Evolutionary conservation across 2,797 vertebrate genomes (phyloP), one percentile per base, ranked within the genome.

Genomic region (Pangasius mekongensis): DNA sequence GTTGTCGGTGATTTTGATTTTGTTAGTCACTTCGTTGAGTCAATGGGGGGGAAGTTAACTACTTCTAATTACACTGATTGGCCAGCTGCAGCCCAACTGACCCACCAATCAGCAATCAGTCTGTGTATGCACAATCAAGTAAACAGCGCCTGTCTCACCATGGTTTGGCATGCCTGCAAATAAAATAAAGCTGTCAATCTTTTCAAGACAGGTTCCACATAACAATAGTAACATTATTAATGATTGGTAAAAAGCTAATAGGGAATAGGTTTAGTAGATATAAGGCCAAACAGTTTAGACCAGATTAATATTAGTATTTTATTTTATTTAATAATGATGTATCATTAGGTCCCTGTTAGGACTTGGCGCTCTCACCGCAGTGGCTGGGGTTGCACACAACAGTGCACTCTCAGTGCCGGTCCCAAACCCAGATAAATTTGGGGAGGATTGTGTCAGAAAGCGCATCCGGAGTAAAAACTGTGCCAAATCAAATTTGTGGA

Each of bases 21-120:
- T 93, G 80, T 89, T 88, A 71, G 43, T 90, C 33, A 76, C 89
- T 88, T 56, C 76, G 58, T 71, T 67, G 73, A 74, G 62, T 85
- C 89, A 91, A 20, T 88, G 86, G 90, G 89, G 90, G 89, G 77
- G 76, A 91, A 90, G 90, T 91, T 91, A 93, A 91, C 93, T 93
- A 88, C 92, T 90, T 85, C 92, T 93, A 95, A 96, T 96, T 94
- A 93, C 87, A 47, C 92, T 96, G 94, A 96, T 96, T 96, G 94
- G 91, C 49, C 92, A 94, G 85, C 87, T 92, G 92, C 60, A 10
- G 89, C 91, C 83, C 7, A 91, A 91, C 86, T 66, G 85, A 74
- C 76, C 87, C 87, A 76, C 95, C 96, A 95, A 96, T 96, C 94
- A 94, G 91, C 88, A 76, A 30, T 77, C 66, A 90, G 85, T 81